A percentile compares a stretch with the other conserved stretches of the same genome.
These are phyloP conservation scores for Otis tarda DNA, from an alignment of 2,113 vertebrate species.

Conservation along the genomic window DNA sequence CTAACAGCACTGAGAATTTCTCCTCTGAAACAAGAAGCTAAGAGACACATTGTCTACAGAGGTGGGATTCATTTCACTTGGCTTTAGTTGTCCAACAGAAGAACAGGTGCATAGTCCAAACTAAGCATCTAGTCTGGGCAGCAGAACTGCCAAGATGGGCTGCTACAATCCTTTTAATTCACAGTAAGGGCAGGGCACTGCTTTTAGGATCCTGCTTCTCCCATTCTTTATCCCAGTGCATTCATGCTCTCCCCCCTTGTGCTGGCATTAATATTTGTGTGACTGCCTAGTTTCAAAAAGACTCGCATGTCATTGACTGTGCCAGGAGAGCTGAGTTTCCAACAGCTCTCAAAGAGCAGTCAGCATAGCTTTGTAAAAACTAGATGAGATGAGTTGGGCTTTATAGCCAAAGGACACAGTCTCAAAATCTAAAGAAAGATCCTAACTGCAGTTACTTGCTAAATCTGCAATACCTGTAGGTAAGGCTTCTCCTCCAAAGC, in stretches of 20 bases:
- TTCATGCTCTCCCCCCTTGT: not conserved
- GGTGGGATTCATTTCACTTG: not conserved
- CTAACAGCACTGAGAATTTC: not conserved
- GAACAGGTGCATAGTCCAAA: not conserved
- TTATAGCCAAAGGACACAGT: not conserved
- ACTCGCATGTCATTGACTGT: not conserved
- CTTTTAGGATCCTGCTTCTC: not conserved
- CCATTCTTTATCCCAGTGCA: not conserved
- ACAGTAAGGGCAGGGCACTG: not conserved
- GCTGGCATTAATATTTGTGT: not conserved
- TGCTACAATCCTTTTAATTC: not conserved
- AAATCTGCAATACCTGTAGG: not conserved
- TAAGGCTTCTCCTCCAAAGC: not conserved
- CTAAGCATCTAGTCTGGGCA: not conserved
- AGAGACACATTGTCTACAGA: not conserved
- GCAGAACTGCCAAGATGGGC: not conserved
- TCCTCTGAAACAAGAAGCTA: not conserved
- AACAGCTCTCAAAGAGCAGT: not conserved
- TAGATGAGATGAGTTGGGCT: not conserved
- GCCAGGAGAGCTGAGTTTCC: not conserved
- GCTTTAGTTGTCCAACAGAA: not conserved
- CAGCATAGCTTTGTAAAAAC: not conserved
- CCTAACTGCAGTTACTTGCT: not conserved
- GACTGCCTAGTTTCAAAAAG: not conserved
- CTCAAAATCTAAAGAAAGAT: constrained; percentile 7